These are phyloP conservation scores for Colinus virginianus DNA, from an alignment of 2,113 vertebrate species.

Conservation along the genomic window DNA sequence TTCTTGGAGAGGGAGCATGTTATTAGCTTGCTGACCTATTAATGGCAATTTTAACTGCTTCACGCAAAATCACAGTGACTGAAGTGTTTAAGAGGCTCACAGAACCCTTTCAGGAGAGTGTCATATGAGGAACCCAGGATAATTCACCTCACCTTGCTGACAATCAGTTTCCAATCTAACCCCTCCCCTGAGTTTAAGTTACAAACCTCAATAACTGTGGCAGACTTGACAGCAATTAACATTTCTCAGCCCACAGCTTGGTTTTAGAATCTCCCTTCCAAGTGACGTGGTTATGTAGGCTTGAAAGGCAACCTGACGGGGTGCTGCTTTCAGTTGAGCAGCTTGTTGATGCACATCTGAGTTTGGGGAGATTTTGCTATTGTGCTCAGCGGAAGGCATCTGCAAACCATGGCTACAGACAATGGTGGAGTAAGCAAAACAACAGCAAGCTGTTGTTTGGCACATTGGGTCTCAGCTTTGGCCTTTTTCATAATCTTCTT, in stretches of 20 bases:
- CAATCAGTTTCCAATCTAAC: constrained; percentile 1
- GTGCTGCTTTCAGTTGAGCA: background rate
- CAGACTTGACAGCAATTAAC: constrained; percentile 63
- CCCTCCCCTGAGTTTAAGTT: constrained; percentile 29
- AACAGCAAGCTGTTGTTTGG: background rate
- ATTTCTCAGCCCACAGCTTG: constrained; percentile 37
- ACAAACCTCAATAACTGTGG: constrained; percentile 51
- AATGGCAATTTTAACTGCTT: constrained; percentile 37
- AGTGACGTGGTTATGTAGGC: background rate
- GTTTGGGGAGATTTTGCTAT: background rate
- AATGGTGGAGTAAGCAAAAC: background rate
- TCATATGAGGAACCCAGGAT: background rate
- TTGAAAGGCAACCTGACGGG: constrained; percentile 7
- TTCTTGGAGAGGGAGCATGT: background rate
- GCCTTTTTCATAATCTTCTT: background rate
- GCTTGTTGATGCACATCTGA: background rate
- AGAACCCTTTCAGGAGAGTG: background rate
- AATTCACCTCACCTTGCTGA: constrained; percentile 31
- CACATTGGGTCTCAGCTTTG: background rate
- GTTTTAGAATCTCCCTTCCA: constrained; percentile 36
- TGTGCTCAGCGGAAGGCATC: background rate
- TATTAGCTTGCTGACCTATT: constrained; percentile 25
- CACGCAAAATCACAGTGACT: constrained; percentile 7
- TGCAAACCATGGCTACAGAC: background rate
- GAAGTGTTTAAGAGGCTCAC: constrained; percentile 1